These are phyloP conservation scores for Eptesicus fuscus DNA, from an alignment of 2,113 vertebrate species.

Conservation along the genomic window DNA sequence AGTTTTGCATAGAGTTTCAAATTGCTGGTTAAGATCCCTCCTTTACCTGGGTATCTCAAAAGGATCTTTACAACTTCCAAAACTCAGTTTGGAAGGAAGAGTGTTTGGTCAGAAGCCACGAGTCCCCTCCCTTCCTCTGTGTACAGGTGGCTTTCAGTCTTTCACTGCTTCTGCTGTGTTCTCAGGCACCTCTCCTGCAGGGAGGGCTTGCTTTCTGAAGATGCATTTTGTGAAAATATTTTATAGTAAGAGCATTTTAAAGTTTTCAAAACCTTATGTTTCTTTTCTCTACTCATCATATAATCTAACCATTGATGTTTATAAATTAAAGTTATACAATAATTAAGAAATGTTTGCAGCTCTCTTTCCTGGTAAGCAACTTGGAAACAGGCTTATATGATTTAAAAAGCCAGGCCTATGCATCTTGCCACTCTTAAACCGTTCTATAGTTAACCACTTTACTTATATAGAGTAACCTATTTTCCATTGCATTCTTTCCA, in stretches of 20 bases:
- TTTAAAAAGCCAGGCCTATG: not conserved
- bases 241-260: not conserved
- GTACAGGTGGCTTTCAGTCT: not conserved
- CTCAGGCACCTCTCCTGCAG: not conserved
- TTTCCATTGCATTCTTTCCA: not conserved
- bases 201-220: not conserved
- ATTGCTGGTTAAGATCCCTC: not conserved
- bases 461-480: not conserved
- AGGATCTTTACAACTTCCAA: too few relatives aligned
- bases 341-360: not conserved
- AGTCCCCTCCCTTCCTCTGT: not conserved
- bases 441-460: not conserved
- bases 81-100: not conserved
- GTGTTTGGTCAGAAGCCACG: not conserved
- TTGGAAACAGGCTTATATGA: not conserved
- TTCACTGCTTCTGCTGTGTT: not conserved
- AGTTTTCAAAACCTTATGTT: not conserved
- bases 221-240: conserved; percentile 7
- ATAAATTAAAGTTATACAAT: not conserved
- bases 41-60: too few relatives aligned
- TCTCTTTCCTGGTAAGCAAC: not conserved
- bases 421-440: not conserved
- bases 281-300: not conserved
- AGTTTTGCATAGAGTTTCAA: not conserved
- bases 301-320: not conserved